Percentiles rank a stretch among this genome's conserved stretches.
Conservation (phyloP, 2,888 invertebrate genomes). For the Coelogynopora nodosa region DNA sequence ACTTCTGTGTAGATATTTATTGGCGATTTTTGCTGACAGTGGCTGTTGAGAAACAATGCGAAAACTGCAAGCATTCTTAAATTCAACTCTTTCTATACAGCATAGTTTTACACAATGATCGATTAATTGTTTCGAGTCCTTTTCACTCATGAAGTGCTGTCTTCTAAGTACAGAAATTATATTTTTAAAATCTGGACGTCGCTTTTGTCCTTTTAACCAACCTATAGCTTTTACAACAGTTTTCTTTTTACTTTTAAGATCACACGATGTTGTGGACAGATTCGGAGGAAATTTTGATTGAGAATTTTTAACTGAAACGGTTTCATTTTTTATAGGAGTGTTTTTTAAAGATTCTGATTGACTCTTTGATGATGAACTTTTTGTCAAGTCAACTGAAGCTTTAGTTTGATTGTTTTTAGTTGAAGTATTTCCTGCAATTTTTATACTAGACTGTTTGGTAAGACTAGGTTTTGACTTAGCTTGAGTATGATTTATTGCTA, state of each 20-base stretch:
- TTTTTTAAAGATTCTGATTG: too few relatives aligned
- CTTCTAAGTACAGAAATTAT: not conserved
- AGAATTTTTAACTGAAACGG: not conserved
- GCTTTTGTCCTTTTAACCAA: not conserved
- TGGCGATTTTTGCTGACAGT: not conserved
- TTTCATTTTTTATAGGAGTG: too few relatives aligned
- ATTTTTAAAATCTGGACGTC: constrained; percentile 2
- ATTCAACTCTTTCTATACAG: not conserved
- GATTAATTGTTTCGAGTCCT: not conserved
- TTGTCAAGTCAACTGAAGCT: not conserved
- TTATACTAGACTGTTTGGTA: not conserved
- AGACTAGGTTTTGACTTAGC: not conserved
- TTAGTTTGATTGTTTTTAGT: not conserved
- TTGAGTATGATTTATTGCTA: not conserved
- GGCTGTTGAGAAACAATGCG: constrained; percentile 3
- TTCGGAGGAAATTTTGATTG: not conserved
- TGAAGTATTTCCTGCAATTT: not conserved
- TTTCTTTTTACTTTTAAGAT: not conserved
- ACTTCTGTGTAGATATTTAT: not conserved
- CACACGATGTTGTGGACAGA: not conserved
- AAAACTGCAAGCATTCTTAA: constrained; percentile 11
- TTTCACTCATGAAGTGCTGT: not conserved
- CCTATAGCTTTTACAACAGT: not conserved
- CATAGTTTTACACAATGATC: not conserved
- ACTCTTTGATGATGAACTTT: not conserved